A percentile compares a stretch with the other conserved stretches of the same genome.
Evolutionary conservation across 2,888 invertebrate genomes (phyloP).

Genomic region (Athripsodes cinereus): DNA sequence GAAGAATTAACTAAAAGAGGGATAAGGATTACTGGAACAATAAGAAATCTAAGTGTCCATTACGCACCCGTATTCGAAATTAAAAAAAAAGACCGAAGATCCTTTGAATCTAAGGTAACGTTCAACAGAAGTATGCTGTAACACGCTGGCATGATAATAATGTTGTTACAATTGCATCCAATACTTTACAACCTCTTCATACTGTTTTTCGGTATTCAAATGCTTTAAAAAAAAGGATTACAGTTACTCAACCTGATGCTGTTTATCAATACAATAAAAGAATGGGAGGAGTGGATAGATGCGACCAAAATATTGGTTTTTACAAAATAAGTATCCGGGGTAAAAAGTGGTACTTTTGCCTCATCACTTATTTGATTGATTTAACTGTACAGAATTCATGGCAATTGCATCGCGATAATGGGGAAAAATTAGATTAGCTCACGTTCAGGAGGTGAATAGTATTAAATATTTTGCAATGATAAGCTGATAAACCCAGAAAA

Average conservation of each 20-base stretch:
- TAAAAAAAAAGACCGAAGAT: background rate
- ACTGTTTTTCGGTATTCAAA: background rate
- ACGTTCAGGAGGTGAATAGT: background rate
- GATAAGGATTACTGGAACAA: background rate
- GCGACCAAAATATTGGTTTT: background rate
- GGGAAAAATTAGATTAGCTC: background rate
- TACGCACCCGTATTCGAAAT: background rate
- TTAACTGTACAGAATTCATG: background rate
- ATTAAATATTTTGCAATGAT: background rate
- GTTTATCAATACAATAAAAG: background rate
- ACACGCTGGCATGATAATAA: background rate
- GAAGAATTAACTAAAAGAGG: background rate
- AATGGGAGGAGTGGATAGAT: background rate
- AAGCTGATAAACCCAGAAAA: background rate
- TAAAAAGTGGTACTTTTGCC: background rate
- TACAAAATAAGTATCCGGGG: background rate
- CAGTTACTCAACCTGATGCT: background rate
- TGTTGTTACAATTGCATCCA: background rate
- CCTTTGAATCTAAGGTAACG: background rate
- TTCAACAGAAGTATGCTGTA: background rate
- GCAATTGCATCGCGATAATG: background rate
- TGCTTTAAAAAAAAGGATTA: background rate
- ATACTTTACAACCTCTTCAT: background rate
- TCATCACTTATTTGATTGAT: background rate
- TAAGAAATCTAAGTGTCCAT: background rate